Conservation (phyloP, 2,113 vertebrate species). For the Myotis yumanensis region DNA sequence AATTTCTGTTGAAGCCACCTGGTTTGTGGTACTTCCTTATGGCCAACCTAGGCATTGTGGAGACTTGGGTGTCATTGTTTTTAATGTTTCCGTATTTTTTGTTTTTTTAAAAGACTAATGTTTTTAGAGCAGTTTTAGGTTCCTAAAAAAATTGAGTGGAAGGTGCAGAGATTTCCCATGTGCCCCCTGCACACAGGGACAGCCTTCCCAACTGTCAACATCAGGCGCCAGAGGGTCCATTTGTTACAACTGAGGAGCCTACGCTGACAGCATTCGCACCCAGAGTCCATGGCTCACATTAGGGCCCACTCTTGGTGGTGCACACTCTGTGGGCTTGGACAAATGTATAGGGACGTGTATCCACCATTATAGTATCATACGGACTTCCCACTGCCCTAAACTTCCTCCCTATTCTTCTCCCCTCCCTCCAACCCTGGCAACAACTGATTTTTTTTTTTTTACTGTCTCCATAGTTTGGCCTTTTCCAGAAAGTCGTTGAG, state of each 20-base stretch:
- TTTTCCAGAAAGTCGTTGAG: neutral
- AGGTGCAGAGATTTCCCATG: neutral
- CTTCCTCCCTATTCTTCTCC: neutral
- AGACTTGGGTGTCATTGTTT: neutral
- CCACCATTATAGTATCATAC: neutral
- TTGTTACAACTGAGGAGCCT: neutral
- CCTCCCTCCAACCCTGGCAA: neutral
- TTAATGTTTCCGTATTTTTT: neutral
- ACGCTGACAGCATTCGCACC: neutral
- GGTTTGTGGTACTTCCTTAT: neutral
- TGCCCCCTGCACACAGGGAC: no score
- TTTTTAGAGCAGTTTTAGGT: constrained; percentile 18
- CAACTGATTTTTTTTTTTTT: neutral
- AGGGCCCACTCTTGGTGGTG: neutral
- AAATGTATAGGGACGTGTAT: neutral
- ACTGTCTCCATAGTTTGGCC: neutral
- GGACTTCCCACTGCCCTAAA: neutral
- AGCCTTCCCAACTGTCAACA: no score
- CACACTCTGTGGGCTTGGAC: neutral
- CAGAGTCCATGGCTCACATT: neutral
- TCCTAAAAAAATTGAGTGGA: neutral
- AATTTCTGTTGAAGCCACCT: neutral
- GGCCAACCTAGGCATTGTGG: neutral
- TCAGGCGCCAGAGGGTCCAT: neutral
- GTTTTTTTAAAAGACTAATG: neutral